Evolutionary conservation across 2,797 vertebrate genomes (phyloP).

Genomic region (Nasua narica): DNA sequence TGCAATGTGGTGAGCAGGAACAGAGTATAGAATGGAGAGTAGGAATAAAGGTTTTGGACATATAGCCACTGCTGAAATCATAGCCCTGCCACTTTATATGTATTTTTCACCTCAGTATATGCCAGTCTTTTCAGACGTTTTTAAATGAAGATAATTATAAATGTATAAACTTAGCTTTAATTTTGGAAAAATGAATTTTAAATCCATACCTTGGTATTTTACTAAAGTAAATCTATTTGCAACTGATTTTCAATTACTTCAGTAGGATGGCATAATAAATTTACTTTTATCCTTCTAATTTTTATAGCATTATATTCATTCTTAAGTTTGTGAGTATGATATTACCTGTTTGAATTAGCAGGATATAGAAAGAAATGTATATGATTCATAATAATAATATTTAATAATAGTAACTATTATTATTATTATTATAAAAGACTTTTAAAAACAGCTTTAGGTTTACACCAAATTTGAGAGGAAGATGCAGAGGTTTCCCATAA

Average conservation of each 20-base stretch:
- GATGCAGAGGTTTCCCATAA: not conserved
- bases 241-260: not conserved
- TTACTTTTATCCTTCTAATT: not conserved
- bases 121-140: not conserved
- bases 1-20: not conserved
- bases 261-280: not conserved
- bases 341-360: not conserved
- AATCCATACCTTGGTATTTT: not conserved
- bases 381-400: not conserved
- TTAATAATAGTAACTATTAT: too few relatives aligned
- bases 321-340: not conserved
- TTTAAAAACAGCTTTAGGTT: not conserved
- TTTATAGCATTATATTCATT: not conserved
- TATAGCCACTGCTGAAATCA: not conserved
- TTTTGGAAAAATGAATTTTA: not conserved
- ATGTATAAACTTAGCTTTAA: not conserved
- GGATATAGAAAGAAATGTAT: not conserved
- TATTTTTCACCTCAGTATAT: not conserved
- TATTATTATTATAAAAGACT: not conserved
- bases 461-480: not conserved
- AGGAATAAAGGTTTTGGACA: not conserved
- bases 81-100: not conserved
- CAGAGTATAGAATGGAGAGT: not conserved
- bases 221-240: not conserved
- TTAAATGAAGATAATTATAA: not conserved